Evolutionary conservation across 2,113 vertebrate species (phyloP), one percentile per base, ranked within the genome.

Genomic region (Genyomyrus donnyi): DNA sequence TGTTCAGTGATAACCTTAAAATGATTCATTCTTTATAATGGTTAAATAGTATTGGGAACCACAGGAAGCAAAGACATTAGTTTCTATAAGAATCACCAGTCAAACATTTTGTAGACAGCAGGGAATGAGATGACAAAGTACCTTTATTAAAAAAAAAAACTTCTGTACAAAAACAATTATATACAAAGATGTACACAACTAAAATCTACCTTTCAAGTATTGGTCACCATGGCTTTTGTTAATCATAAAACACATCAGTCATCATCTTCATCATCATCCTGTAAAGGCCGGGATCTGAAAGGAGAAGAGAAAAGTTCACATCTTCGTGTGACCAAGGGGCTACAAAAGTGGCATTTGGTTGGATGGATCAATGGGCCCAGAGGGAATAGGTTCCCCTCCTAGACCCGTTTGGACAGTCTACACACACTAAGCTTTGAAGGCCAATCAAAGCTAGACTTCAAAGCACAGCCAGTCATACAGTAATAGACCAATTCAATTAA

Each of bases 141-240:
- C 13, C 50, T 93, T 94, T 94, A 93, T 91, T 88, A 94, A 83
- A 24, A 58, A 27, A 66, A 27, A 27, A 19, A 80, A 90, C 89
- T 90, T 91, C 88, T 94, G 92, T 94, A 95, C 94, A 95, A 88
- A 88, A 17, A 92, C 53, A 48, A 93, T 89, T 96, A 94, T 93
- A 90, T 95, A 96, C 95, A 96, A 91, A 91, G 92, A 95, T 96
- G 74, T 95, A 95, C 95, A 96, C 86, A 27, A 89, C 89, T 88
- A 92, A 58, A 45, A 42, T 17, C 1, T 15, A 87, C 56, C n/a
- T 6, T 6, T 35, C 6, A 49, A 13, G 88, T 4, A 90, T 5
- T n/a, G 9, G 8, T 85, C 3, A 35, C 19, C 19, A 46, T 86
- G 48, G 84, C 46, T 42, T 35, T 19, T 52, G 56, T 31, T 19